A percentile compares a stretch with the other conserved stretches of the same genome.
phyloP scores from a whole-genome alignment of 2,797 vertebrate species.

The Nasua narica region DNA sequence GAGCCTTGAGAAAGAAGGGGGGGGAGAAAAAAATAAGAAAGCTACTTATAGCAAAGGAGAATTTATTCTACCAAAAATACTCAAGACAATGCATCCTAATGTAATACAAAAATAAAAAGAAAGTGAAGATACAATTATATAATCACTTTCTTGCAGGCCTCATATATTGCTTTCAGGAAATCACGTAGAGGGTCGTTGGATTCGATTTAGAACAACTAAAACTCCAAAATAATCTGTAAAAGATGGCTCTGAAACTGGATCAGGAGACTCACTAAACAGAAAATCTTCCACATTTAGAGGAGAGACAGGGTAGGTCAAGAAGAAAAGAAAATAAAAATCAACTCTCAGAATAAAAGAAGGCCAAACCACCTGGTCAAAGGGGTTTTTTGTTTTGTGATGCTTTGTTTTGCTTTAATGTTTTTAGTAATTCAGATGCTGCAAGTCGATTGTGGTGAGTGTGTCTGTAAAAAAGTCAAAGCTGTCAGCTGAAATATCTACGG shows the following conservation, averaged over 20 bases:
- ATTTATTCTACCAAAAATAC: constrained; percentile 98
- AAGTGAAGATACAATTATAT: constrained; percentile 89
- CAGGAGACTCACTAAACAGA: constrained; percentile 82
- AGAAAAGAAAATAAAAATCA: constrained; percentile 72
- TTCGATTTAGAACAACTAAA: constrained; percentile 81
- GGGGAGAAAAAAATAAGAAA: constrained; percentile 75
- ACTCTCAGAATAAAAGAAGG: constrained; percentile 72
- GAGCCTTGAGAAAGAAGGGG: constrained; percentile 53
- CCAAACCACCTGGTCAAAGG: constrained; percentile 77
- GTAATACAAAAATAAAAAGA: constrained; percentile 97
- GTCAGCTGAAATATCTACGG: constrained; percentile 91
- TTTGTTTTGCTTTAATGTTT: constrained; percentile 81
- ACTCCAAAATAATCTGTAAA: constrained; percentile 76
- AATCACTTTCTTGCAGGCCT: constrained; percentile 91
- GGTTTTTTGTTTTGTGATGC: constrained; percentile 75
- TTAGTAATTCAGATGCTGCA: constrained; percentile 96
- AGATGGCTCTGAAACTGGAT: constrained; percentile 83
- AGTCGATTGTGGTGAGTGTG: constrained; percentile 95
- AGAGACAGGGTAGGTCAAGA: constrained; percentile 10
- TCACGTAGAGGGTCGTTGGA: constrained; percentile 80
- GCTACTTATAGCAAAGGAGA: constrained; percentile 88
- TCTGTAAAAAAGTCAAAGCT: constrained; percentile 97
- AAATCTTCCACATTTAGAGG: constrained; percentile 83
- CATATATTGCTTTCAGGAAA: constrained; percentile 86
- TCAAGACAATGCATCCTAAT: constrained; percentile 90